Conservation (phyloP, 1,140 invertebrate species). For the Zophobas morio region DNA sequence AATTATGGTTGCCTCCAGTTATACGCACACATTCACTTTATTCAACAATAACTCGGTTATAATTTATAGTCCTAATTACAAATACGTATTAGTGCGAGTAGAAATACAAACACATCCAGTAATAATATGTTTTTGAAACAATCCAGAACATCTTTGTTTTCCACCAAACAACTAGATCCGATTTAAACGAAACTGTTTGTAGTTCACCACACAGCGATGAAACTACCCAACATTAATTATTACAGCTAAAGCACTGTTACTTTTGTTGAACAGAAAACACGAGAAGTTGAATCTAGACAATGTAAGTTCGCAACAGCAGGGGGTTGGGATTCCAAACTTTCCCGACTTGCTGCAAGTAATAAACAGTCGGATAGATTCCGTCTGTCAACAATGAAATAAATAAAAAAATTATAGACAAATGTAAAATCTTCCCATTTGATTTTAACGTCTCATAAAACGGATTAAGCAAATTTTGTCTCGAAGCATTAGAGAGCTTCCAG, state of each 20-base stretch:
- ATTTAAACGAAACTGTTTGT: constrained; percentile 27
- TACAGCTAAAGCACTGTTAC: constrained; percentile 39
- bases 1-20: too few species aligned
- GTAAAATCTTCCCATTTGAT: constrained; percentile 4
- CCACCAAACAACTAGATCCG: constrained; percentile 1
- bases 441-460: background rate
- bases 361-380: constrained; percentile 20
- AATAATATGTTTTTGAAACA: background rate
- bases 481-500: background rate
- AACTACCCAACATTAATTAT: constrained; percentile 40
- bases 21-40: too few species aligned
- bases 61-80: too few species aligned
- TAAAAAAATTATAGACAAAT: constrained; percentile 9
- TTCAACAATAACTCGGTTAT: too few species aligned
- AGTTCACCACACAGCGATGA: constrained; percentile 13
- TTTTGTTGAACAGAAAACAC: constrained; percentile 27
- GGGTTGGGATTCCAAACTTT: constrained; percentile 15
- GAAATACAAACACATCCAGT: background rate
- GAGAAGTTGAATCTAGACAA: constrained; percentile 19
- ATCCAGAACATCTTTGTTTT: background rate
- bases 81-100: background rate
- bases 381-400: constrained; percentile 23
- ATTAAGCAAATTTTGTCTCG: background rate
- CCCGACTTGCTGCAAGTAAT: constrained; percentile 18
- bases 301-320: constrained; percentile 11